Evolutionary conservation across 2,888 invertebrate genomes (phyloP), one percentile per base, ranked within the genome.

Genomic region (Sepiola atlantica): DNA sequence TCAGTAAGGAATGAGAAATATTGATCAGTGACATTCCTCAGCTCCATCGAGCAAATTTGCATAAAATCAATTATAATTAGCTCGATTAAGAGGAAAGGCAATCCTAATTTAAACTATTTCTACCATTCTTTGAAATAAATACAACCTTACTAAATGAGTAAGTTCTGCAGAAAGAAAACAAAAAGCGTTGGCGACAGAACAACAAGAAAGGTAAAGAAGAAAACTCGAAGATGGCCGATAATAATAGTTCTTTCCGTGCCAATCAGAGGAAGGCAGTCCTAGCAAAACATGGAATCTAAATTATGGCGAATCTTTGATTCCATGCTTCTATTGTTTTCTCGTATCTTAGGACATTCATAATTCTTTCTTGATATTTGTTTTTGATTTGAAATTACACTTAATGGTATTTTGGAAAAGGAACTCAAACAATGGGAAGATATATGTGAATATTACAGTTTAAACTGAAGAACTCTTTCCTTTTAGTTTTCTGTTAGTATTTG

Each of bases 41-140:
- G 77, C n/a, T 77, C 4, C 77, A 77, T 77, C n/a, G n/a, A 77
- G 32, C 77, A n/a, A 77, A 77, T 77, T 77, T 77, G 77, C 77
- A 77, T 77, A 77, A 77, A 77, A 77, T 77, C 77, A 77, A 77
- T 77, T 77, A 77, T 77, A 77, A 77, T 77, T 77, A 77, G 77
- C 77, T 77, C 77, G 77, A 77, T 77, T 77, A 77, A n/a, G n/a
- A 77, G 77, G 77, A 32, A 77, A 77, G 77, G 77, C 77, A 77
- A 77, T 77, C 77, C 77, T 77, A 77, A 77, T 77, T 77, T 57
- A 16, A n/a, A 77, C 77, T 77, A 77, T 77, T 77, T n/a, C 77
- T n/a, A n/a, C n/a, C n/a, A 77, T 77, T 77, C 77, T 77, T 77
- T 77, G 77, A 77, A 77, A 77, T 77, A 77, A 77, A 77, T 77